phyloP scores from a whole-genome alignment of 2,888 invertebrate genomes.

The Operophtera brumata region DNA sequence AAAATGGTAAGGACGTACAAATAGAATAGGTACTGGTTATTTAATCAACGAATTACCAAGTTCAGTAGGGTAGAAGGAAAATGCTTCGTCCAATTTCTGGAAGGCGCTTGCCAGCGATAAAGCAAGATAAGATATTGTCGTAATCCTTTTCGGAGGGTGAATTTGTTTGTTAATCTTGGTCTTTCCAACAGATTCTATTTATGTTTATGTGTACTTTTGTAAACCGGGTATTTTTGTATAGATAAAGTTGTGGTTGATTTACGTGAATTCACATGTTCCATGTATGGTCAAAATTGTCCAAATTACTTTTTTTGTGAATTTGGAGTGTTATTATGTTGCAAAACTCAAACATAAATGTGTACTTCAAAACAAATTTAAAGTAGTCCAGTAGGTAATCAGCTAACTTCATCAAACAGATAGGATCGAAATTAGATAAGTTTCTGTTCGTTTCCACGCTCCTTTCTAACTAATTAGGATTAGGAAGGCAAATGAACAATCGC shows the following conservation, averaged over 20 bases:
- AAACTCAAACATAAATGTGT: no score
- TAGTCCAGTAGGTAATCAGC: neutral
- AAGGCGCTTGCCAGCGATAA: conserved; percentile 15
- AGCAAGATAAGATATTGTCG: conserved; percentile 18
- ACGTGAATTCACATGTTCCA: no score
- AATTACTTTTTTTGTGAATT: neutral
- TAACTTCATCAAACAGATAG: conserved; percentile 30
- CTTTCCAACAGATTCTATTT: conserved; percentile 5
- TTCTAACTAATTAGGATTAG: conserved; percentile 58
- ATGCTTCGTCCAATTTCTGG: conserved; percentile 15
- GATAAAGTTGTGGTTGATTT: no score
- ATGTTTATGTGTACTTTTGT: neutral
- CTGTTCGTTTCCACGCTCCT: conserved; percentile 35
- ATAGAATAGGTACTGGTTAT: conserved; percentile 2
- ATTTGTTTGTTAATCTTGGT: conserved; percentile 21
- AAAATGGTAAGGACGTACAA: neutral
- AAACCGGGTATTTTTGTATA: no score
- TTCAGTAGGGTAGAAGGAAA: conserved; percentile 14
- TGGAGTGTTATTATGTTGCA: no score
- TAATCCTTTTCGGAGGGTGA: conserved; percentile 19
- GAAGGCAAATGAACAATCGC: conserved; percentile 54
- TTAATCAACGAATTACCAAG: conserved; percentile 19
- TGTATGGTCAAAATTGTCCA: neutral
- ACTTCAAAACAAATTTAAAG: no score
- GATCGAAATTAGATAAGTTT: conserved; percentile 41